phyloP scores from a whole-genome alignment of 2,797 vertebrate genomes.

The Coregonus suidteri region DNA sequence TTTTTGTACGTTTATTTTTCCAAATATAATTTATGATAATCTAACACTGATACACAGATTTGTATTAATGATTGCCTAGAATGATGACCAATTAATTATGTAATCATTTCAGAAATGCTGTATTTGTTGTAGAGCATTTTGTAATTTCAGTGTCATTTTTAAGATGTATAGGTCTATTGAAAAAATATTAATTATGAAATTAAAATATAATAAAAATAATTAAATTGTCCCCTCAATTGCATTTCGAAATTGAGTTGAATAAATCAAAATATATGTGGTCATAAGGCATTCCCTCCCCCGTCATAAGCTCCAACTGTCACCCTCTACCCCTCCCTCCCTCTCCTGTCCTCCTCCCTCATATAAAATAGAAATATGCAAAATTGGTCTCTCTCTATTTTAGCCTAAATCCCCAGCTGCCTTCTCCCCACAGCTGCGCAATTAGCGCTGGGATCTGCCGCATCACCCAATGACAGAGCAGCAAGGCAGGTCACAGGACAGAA shows the following conservation, averaged over 20 bases:
- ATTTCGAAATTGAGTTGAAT: slow-evolving; percentile 36
- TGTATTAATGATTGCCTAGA: slow-evolving; percentile 23
- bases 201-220: slow-evolving; percentile 29
- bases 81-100: background rate
- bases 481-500: slow-evolving; percentile 69
- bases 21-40: background rate
- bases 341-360: slow-evolving; percentile 20
- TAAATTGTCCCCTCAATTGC: slow-evolving; percentile 42
- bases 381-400: slow-evolving; percentile 29
- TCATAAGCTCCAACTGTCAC: slow-evolving; percentile 32
- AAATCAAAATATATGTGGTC: slow-evolving; percentile 50
- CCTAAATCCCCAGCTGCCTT: slow-evolving; percentile 59
- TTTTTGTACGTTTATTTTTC: too few species aligned
- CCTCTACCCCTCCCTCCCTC: slow-evolving; percentile 6
- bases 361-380: slow-evolving; percentile 70
- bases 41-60: slow-evolving; percentile 25
- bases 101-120: background rate
- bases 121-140: background rate
- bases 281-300: background rate
- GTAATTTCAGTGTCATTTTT: background rate
- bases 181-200: background rate
- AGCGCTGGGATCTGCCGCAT: slow-evolving; percentile 71
- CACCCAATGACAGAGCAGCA: slow-evolving; percentile 68
- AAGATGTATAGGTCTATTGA: background rate
- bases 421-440: slow-evolving; percentile 78